phyloP scores from a whole-genome alignment of 2,888 invertebrate genomes.

The Sceliomorpha sp. region DNA sequence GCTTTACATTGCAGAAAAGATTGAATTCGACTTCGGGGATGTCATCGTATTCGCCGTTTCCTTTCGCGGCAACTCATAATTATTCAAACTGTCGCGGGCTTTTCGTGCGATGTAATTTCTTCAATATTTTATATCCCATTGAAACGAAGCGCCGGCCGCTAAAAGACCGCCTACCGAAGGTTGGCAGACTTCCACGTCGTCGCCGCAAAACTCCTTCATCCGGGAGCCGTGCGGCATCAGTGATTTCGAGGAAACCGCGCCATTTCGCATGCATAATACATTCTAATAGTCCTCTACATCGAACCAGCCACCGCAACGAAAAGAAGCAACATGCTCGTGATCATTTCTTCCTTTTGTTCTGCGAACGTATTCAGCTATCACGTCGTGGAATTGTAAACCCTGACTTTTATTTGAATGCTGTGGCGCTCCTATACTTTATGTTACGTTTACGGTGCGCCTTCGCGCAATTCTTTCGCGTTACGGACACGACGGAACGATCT shows the following conservation, averaged over 20 bases:
- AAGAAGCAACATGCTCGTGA: slow-evolving; percentile 68
- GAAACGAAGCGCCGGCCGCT: slow-evolving; percentile 69
- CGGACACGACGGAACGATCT: no score
- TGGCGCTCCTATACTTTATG: slow-evolving; percentile 35
- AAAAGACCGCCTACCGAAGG: slow-evolving; percentile 73
- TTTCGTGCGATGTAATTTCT: slow-evolving; percentile 72
- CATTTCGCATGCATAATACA: slow-evolving; percentile 79
- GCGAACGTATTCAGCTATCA: slow-evolving; percentile 52
- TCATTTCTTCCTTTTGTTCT: slow-evolving; percentile 68
- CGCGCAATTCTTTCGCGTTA: slow-evolving; percentile 28
- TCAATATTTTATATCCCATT: slow-evolving; percentile 70
- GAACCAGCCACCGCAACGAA: slow-evolving; percentile 67
- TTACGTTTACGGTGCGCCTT: slow-evolving; percentile 20
- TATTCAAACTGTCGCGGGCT: slow-evolving; percentile 66
- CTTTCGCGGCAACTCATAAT: slow-evolving; percentile 57
- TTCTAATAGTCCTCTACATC: slow-evolving; percentile 72
- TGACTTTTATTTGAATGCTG: slow-evolving; percentile 53
- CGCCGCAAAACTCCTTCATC: slow-evolving; percentile 79
- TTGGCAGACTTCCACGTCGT: slow-evolving; percentile 78
- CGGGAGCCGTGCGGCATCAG: slow-evolving; percentile 73
- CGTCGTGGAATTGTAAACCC: slow-evolving; percentile 45
- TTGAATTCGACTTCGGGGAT: slow-evolving; percentile 2
- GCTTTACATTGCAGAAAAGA: slow-evolving; percentile 1
- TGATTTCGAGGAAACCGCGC: slow-evolving; percentile 76
- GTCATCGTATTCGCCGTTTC: slow-evolving; percentile 18